Percentiles rank a stretch among this genome's conserved stretches.
Conservation (phyloP, 2,888 invertebrate genomes). For the Caenorhabditis afra region DNA sequence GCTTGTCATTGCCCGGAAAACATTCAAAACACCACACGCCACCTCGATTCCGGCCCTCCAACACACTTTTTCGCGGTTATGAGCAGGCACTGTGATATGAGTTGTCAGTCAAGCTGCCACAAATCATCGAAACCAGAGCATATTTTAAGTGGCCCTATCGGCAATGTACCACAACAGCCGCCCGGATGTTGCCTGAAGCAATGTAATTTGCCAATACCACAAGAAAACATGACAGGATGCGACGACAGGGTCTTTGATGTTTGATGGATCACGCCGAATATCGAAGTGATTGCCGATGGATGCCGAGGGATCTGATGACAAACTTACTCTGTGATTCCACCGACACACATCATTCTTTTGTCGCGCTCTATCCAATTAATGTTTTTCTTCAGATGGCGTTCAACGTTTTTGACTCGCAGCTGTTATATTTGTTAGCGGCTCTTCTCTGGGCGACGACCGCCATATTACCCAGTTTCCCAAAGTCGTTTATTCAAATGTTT, state of each 20-base stretch:
- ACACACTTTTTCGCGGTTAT: constrained; percentile 46
- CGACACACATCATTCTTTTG: constrained; percentile 9
- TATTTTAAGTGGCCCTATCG: constrained; percentile 52
- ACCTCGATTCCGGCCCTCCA: not conserved
- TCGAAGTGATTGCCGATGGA: constrained; percentile 11
- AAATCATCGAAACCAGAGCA: constrained; percentile 42
- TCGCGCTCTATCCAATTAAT: constrained; percentile 7
- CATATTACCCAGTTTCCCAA: constrained; percentile 43
- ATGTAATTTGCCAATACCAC: constrained; percentile 57
- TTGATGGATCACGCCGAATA: constrained; percentile 45
- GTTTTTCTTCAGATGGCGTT: not conserved
- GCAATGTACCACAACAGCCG: constrained; percentile 58
- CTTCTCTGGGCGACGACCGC: constrained; percentile 1
- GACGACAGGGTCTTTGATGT: constrained; percentile 44
- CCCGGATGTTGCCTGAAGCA: constrained; percentile 8
- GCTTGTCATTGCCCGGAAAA: constrained; percentile 35
- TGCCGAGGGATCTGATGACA: constrained; percentile 5
- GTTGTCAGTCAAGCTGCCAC: constrained; percentile 22
- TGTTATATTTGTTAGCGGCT: constrained; percentile 30
- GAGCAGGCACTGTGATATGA: constrained; percentile 18
- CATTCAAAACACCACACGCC: constrained; percentile 43
- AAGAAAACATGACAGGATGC: constrained; percentile 48
- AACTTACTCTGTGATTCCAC: not conserved
- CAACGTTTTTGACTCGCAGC: constrained; percentile 28
- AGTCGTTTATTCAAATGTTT: constrained; percentile 59